These are phyloP conservation scores for Polyommatus iphigenia DNA, from an alignment of 2,888 invertebrate genomes.

Conservation along the genomic window DNA sequence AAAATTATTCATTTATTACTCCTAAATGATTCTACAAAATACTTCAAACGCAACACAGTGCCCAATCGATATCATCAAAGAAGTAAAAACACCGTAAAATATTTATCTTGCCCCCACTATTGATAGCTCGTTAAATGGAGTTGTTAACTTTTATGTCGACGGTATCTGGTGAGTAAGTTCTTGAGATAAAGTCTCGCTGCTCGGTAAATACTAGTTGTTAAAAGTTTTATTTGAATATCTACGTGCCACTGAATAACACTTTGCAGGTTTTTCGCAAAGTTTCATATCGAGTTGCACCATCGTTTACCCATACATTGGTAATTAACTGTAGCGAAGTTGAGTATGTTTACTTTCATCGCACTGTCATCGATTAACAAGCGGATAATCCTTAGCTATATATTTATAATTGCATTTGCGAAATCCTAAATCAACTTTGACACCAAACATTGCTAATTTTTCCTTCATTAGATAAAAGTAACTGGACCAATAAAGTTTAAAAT, in stretches of 20 bases:
- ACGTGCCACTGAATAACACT: not conserved
- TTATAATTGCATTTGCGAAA: too few relatives aligned
- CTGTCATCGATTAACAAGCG: too few relatives aligned
- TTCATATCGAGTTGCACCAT: slow-evolving; percentile 4
- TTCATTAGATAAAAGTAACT: too few relatives aligned
- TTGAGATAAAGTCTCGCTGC: slow-evolving; percentile 37
- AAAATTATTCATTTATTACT: too few relatives aligned
- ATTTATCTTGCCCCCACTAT: slow-evolving; percentile 56
- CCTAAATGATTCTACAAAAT: not conserved
- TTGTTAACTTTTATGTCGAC: slow-evolving; percentile 63
- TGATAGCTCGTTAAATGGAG: slow-evolving; percentile 68
- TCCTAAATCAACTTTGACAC: too few relatives aligned
- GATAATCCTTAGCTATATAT: too few relatives aligned
- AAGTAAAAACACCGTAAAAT: slow-evolving; percentile 57
- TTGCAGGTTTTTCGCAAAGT: not conserved
- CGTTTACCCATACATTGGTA: too few relatives aligned
- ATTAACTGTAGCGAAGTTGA: too few relatives aligned
- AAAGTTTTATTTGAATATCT: slow-evolving; percentile 24
- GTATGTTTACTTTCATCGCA: too few relatives aligned
- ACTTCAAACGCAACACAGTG: not conserved
- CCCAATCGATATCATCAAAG: not conserved
- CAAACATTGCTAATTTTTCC: too few relatives aligned
- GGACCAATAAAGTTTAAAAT: too few relatives aligned
- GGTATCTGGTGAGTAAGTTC: slow-evolving; percentile 48
- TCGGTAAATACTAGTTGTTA: slow-evolving; percentile 36